These are phyloP conservation scores for Ochotona princeps DNA, from an alignment of 2,113 vertebrate species.

Conservation along the genomic window DNA sequence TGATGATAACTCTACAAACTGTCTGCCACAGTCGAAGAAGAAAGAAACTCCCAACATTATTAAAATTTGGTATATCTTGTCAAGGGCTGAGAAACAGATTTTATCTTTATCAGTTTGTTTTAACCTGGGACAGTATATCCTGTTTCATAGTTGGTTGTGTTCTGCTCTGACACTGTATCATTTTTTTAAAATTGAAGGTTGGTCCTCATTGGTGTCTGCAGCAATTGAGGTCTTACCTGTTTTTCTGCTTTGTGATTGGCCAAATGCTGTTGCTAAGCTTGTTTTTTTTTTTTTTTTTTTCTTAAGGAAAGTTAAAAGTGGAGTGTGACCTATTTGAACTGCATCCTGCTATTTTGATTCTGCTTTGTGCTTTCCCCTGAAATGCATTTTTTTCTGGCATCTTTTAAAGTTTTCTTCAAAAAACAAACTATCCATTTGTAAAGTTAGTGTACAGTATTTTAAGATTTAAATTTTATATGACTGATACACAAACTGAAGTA, in stretches of 20 bases:
- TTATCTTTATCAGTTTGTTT: conserved; percentile 60
- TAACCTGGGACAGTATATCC: conserved; percentile 53
- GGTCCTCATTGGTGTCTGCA: conserved; percentile 69
- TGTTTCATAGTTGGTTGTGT: conserved; percentile 69
- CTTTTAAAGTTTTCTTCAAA: conserved; percentile 51
- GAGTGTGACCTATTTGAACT: conserved; percentile 80
- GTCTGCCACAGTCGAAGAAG: conserved; percentile 10
- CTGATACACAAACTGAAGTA: conserved; percentile 34
- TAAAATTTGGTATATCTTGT: conserved; percentile 54
- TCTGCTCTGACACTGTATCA: conserved; percentile 64
- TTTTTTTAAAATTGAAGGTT: conserved; percentile 58
- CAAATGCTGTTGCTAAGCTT: conserved; percentile 88
- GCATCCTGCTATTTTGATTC: conserved; percentile 69
- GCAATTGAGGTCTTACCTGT: conserved; percentile 88
- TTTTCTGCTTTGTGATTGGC: conserved; percentile 89
- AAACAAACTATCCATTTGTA: neutral
- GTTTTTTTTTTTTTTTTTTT: conserved; percentile 89
- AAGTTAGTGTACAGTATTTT: conserved; percentile 40
- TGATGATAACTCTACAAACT: conserved; percentile 33
- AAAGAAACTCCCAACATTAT: conserved; percentile 42
- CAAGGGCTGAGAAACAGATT: conserved; percentile 42
- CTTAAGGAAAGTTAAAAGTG: conserved; percentile 88
- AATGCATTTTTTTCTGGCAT: conserved; percentile 41
- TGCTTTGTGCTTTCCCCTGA: conserved; percentile 40
- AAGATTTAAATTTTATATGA: conserved; percentile 28